Conservation (phyloP, 2,888 invertebrate genomes). For the Cryptosula pallasiana region DNA sequence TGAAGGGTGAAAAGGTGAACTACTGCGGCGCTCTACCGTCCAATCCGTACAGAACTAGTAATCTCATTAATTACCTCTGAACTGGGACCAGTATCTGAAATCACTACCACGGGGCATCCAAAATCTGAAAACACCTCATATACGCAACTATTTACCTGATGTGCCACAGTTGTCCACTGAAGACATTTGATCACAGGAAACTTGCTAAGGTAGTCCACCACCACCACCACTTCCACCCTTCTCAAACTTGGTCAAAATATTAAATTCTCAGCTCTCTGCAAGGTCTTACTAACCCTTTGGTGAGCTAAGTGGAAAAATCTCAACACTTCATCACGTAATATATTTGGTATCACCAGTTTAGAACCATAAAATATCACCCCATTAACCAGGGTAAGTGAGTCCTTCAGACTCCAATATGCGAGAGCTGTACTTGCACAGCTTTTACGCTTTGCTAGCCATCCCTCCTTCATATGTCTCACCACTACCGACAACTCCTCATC, state of each 20-base stretch:
- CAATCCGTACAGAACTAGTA: neutral
- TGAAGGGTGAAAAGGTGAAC: neutral
- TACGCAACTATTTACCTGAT: neutral
- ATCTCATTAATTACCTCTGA: neutral
- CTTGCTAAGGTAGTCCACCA: neutral
- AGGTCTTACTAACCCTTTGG: neutral
- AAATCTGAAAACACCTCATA: neutral
- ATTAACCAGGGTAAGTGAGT: neutral
- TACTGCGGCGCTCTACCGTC: neutral
- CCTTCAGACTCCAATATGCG: neutral
- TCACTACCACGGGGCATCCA: neutral
- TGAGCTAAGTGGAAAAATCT: neutral
- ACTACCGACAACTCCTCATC: neutral
- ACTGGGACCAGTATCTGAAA: neutral
- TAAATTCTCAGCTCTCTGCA: neutral
- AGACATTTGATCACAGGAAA: neutral
- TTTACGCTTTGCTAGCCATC: neutral
- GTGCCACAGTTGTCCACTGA: neutral
- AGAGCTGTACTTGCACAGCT: neutral
- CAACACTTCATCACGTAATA: neutral
- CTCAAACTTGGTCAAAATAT: neutral
- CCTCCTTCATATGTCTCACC: neutral
- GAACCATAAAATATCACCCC: neutral
- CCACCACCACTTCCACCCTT: neutral
- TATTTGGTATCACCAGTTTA: neutral